A percentile compares a stretch with the other conserved stretches of the same genome.
These are phyloP conservation scores for Pelmatolapia mariae DNA, from an alignment of 2,113 vertebrate species.

Conservation along the genomic window DNA sequence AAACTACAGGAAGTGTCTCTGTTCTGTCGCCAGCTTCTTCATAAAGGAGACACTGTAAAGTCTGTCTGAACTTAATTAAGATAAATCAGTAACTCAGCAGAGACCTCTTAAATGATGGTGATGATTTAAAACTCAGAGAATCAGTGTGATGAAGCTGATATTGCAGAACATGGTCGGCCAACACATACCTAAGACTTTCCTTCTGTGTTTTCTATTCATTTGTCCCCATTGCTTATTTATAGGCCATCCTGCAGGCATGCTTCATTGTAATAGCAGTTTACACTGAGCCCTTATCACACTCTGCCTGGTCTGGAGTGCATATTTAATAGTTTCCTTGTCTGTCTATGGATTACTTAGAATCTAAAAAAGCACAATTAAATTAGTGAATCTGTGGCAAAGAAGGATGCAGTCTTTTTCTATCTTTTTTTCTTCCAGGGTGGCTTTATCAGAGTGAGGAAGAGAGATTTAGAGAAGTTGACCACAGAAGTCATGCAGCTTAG, in stretches of 20 bases:
- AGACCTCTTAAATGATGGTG: not conserved
- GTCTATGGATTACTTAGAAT: not conserved
- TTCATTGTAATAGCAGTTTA: accelerated
- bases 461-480: constrained; percentile 84
- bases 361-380: not conserved
- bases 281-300: not conserved
- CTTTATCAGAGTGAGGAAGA: constrained; percentile 79
- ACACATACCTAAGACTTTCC: not conserved
- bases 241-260: not conserved
- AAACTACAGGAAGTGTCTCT: not conserved
- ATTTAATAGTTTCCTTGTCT: not conserved
- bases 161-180: accelerated
- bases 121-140: not conserved
- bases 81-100: not conserved
- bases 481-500: constrained; percentile 93
- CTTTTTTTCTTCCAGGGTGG: constrained; percentile 48
- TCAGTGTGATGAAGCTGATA: not conserved
- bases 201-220: not conserved
- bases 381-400: not conserved
- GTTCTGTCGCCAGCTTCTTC: not conserved
- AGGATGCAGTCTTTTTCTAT: accelerated
- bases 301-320: not conserved
- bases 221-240: not conserved
- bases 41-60: not conserved
- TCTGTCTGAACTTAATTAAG: not conserved